These are phyloP conservation scores for Trochalopteron elliotii DNA, from an alignment of 2,113 vertebrate species.

Conservation along the genomic window DNA sequence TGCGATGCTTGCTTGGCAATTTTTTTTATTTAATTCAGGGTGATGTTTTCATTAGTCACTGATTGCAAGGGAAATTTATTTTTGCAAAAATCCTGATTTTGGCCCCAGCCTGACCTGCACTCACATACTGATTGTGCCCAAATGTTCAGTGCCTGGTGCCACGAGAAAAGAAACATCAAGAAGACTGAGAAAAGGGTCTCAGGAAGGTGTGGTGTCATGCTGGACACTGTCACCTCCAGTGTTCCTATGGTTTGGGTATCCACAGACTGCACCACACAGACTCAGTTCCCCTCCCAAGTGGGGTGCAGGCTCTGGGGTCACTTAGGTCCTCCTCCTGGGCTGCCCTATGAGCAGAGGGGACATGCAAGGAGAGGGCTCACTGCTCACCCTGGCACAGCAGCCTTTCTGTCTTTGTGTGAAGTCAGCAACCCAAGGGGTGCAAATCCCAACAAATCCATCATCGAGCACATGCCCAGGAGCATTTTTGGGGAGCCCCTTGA, in stretches of 20 bases:
- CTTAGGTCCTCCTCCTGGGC: not conserved
- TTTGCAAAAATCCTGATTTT: not conserved
- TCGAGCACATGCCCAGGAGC: not conserved
- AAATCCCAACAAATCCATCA: not conserved
- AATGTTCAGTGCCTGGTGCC: not conserved
- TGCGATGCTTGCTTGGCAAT: constrained; percentile 42
- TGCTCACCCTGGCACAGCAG: not conserved
- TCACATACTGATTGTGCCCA: not conserved
- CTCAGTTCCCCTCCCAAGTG: accelerated
- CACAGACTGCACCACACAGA: accelerated
- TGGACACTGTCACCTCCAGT: not conserved
- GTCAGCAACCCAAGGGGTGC: not conserved
- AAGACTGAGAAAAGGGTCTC: not conserved
- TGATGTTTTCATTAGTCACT: constrained; percentile 60
- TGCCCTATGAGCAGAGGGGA: not conserved
- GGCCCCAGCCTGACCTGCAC: not conserved
- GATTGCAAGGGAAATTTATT: constrained; percentile 15
- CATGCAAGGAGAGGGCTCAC: not conserved
- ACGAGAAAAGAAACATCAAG: not conserved
- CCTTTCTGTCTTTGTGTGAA: not conserved
- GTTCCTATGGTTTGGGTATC: not conserved
- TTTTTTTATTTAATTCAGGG: constrained; percentile 5
- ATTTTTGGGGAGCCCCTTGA: not conserved
- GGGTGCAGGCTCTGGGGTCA: not conserved
- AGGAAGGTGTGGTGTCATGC: accelerated